Percentiles rank a stretch among this genome's conserved stretches.
Conservation (phyloP, 2,888 invertebrate species). For the Brachypalpus laphriformis region DNA sequence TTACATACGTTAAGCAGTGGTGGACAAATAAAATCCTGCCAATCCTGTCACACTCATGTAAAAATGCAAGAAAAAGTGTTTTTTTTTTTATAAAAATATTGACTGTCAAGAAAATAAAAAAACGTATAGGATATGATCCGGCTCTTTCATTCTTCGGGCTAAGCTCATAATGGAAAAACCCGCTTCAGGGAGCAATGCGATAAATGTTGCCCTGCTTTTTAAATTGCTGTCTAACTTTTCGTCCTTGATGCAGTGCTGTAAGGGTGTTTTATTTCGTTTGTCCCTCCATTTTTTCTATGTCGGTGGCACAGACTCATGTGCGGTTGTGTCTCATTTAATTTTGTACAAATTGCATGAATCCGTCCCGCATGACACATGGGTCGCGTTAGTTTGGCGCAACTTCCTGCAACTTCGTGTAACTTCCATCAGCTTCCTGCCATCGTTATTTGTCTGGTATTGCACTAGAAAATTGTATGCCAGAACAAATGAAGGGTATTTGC, state of each 20-base stretch:
- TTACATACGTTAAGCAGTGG: background rate
- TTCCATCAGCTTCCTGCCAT: constrained; percentile 39
- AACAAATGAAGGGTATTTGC: constrained; percentile 55
- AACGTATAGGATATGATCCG: background rate
- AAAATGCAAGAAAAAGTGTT: background rate
- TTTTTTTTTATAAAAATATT: constrained; percentile 15
- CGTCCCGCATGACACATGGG: constrained; percentile 32
- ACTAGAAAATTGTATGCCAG: constrained; percentile 9
- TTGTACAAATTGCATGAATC: constrained; percentile 41
- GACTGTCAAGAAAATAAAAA: background rate
- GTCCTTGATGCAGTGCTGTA: constrained; percentile 35
- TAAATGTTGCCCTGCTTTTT: background rate
- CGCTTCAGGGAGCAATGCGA: background rate
- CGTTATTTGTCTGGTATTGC: constrained; percentile 25
- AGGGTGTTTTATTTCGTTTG: background rate
- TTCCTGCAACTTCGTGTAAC: constrained; percentile 42
- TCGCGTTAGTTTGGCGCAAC: constrained; percentile 31
- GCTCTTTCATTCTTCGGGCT: background rate
- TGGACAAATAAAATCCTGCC: background rate
- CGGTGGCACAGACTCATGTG: constrained; percentile 4
- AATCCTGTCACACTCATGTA: background rate
- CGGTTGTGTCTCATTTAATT: constrained; percentile 52
- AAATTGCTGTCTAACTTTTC: constrained; percentile 50
- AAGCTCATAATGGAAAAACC: background rate
- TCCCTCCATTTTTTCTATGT: background rate